A percentile compares a stretch with the other conserved stretches of the same genome.
phyloP scores from a whole-genome alignment of 2,797 vertebrate species.

The Protosalanx chinensis region DNA sequence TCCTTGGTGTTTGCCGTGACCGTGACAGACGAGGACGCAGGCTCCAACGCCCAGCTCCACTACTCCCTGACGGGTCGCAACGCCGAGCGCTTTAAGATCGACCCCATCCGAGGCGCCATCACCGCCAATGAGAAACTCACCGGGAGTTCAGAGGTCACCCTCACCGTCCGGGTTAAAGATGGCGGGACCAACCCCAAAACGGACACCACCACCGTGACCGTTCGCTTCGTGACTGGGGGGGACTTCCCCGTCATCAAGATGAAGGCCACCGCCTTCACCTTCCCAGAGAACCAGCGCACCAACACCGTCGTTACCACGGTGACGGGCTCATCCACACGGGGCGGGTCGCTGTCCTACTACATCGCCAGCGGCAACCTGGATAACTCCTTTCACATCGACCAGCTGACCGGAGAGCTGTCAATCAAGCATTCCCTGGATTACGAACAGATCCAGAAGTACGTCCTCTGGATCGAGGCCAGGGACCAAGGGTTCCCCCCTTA shows the following conservation, averaged over 20 bases:
- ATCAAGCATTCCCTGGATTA: conserved; percentile 84
- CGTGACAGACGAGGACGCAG: conserved; percentile 89
- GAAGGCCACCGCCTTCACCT: conserved; percentile 81
- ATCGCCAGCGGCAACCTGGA: conserved; percentile 95
- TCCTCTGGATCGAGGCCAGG: conserved; percentile 93
- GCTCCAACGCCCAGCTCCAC: conserved; percentile 88
- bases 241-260: conserved; percentile 87
- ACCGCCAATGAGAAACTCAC: conserved; percentile 80
- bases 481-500: conserved; percentile 96
- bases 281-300: conserved; percentile 86
- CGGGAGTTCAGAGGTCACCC: conserved; percentile 86
- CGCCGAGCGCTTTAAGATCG: conserved; percentile 91
- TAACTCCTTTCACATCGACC: conserved; percentile 87
- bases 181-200: conserved; percentile 80
- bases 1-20: conserved; percentile 95
- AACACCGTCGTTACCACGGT: conserved; percentile 85
- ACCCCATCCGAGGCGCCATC: conserved; percentile 88
- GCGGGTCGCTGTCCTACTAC: conserved; percentile 88
- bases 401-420: conserved; percentile 88
- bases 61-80: conserved; percentile 89
- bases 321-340: conserved; percentile 83
- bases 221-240: conserved; percentile 86
- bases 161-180: conserved; percentile 90
- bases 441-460: conserved; percentile 88
- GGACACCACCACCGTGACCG: conserved; percentile 93